phyloP scores from a whole-genome alignment of 2,888 invertebrate species.

The Blomia tropicalis region DNA sequence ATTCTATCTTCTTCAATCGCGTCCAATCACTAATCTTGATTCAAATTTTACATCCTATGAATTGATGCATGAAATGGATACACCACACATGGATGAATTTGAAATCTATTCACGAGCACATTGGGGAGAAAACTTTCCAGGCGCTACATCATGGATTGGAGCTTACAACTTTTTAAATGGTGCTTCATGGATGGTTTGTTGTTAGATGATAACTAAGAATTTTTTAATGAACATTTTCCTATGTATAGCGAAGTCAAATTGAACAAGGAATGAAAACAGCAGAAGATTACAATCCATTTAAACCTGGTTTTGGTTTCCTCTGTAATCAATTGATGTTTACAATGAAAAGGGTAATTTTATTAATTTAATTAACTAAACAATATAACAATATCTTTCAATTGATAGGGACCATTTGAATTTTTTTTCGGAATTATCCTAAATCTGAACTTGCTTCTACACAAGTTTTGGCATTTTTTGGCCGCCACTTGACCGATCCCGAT shows the following conservation, averaged over 20 bases:
- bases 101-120: slow-evolving; percentile 28
- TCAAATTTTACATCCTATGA: slow-evolving; percentile 57
- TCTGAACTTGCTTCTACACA: neutral
- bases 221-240: too few species aligned
- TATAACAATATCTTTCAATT: neutral
- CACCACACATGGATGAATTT: slow-evolving; percentile 19
- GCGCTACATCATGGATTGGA: slow-evolving; percentile 23
- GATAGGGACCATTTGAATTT: too few species aligned
- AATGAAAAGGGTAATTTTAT: neutral
- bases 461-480: slow-evolving; percentile 15
- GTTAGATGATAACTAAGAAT: too few species aligned
- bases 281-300: slow-evolving; percentile 8
- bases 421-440: neutral
- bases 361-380: neutral
- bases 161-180: neutral
- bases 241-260: neutral
- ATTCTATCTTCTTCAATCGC: slow-evolving; percentile 48
- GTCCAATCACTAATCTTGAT: slow-evolving; percentile 57
- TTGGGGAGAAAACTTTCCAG: slow-evolving; percentile 27
- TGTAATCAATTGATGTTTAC: slow-evolving; percentile 16
- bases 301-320: neutral
- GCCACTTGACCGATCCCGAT: neutral
- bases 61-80: slow-evolving; percentile 57
- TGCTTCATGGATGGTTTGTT: neutral
- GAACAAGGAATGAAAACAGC: neutral